Base-by-base conservation (phyloP, 1,140 invertebrate species). In the Yoshiicerus persimilis region DNA sequence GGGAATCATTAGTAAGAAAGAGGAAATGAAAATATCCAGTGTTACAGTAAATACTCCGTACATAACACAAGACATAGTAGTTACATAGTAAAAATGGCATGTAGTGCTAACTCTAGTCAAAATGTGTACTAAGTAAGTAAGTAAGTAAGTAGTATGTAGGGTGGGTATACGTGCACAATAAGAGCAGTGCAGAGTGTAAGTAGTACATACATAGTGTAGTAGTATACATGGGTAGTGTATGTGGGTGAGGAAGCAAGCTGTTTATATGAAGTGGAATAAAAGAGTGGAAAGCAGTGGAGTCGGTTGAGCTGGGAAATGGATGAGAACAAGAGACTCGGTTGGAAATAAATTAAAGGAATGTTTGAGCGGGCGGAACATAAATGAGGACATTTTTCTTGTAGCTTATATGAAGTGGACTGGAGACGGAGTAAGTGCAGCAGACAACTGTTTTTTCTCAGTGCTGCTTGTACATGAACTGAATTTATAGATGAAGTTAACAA, bases 341-440 rank as follows among this genome's bases (percentile, higher is more conserved):
- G 80, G 87, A 87, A 87, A 87, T 87, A 87, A 87, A 84, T 87
- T 87, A 87, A 84, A 38, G 87, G 87, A 87, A 87, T 87, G 77
- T 87, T 87, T 84, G 87, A 87, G 80, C 80, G 87, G 77, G 87
- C 62, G 62, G 80, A 84, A 87, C 47, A 84, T 62, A 87, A 87
- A 87, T 84, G 87, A 87, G 87, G 87, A 70, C 87, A 87, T 87
- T 87, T 87, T 87, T 87, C 87, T 87, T 87, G 77, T 66, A 84
- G 83, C 38, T 75, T 80, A 62, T 87, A 87, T 87, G 86, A 87
- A 87, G 86, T 87, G 86, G 86, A 87, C 86, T 80, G 23, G 86
- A 64, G 77, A 83, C 41, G 47, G 70, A 36, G 41, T 83, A 86
- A 86, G 84, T 86, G 80, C 80, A 70, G 62, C 23, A 84, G 80